Conservation (phyloP, 2,113 vertebrate species). For the Acrocephalus kingi region DNA sequence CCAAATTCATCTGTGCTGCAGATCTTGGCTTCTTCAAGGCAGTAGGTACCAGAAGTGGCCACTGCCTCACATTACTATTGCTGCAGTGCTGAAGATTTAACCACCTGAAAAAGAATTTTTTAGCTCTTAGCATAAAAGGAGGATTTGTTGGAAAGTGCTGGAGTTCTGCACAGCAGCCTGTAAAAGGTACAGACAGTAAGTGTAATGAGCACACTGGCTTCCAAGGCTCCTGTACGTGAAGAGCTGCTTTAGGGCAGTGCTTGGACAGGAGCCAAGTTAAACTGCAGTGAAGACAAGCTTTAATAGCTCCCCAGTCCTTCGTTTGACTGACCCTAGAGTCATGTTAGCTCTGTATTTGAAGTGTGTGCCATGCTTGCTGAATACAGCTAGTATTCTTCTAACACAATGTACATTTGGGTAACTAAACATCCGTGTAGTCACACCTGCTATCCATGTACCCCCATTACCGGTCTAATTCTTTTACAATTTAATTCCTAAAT, state of each 20-base stretch:
- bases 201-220: not conserved
- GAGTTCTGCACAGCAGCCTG: not conserved
- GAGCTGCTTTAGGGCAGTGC: not conserved
- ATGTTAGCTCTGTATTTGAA: not conserved
- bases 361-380: not conserved
- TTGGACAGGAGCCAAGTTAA: not conserved
- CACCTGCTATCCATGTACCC: not conserved
- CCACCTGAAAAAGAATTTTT: not conserved
- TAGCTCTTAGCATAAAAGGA: not conserved
- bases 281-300: not conserved
- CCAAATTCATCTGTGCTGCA: not conserved
- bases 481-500: not conserved
- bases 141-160: not conserved
- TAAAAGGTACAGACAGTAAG: not conserved
- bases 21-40: not conserved
- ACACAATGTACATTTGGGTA: not conserved
- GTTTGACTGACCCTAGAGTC: not conserved
- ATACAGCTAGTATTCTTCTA: not conserved
- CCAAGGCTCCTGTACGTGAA: fast-evolving
- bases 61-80: not conserved
- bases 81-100: not conserved
- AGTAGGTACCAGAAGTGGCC: not conserved
- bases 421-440: not conserved
- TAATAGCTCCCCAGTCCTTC: not conserved
- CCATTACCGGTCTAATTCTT: not conserved